Percentiles rank a stretch among this genome's conserved stretches.
phyloP scores from a whole-genome alignment of 2,888 invertebrate species.

The Latheticus oryzae region DNA sequence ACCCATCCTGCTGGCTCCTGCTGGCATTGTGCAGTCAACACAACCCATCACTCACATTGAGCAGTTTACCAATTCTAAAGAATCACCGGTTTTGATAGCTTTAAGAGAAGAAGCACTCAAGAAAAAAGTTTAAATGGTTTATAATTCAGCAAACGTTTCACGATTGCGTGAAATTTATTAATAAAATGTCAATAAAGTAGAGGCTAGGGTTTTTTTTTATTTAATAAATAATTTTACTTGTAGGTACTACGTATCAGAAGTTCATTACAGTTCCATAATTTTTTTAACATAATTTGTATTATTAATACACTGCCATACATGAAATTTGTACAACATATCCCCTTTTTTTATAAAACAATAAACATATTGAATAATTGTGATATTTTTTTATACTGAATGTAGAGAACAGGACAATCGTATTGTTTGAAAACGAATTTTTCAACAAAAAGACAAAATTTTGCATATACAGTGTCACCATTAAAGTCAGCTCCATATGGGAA shows the following conservation, averaged over 20 bases:
- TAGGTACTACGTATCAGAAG: conserved; percentile 42
- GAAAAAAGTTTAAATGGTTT: conserved; percentile 40
- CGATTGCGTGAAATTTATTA: conserved; percentile 20
- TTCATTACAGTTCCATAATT: neutral
- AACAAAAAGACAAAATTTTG: too few species aligned
- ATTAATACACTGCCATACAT: conserved; percentile 34
- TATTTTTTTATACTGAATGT: too few species aligned
- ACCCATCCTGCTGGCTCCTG: conserved; percentile 63
- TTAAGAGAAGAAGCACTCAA: conserved; percentile 64
- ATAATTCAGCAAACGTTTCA: conserved; percentile 15
- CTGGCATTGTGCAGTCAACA: conserved; percentile 66
- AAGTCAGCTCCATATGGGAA: too few species aligned
- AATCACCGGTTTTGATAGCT: conserved; percentile 61
- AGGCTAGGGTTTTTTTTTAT: conserved; percentile 39
- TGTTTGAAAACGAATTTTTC: too few species aligned
- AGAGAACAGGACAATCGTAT: too few species aligned
- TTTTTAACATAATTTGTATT: conserved; percentile 22
- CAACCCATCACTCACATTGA: conserved; percentile 61
- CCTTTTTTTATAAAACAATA: too few species aligned
- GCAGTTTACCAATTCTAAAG: conserved; percentile 65
- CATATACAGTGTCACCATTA: too few species aligned
- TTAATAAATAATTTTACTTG: conserved; percentile 39
- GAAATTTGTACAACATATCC: too few species aligned
- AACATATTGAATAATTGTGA: too few species aligned
- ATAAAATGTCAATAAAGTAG: conserved; percentile 28